Evolutionary conservation across 2,113 vertebrate species (phyloP).

Genomic region (Clupea harengus): DNA sequence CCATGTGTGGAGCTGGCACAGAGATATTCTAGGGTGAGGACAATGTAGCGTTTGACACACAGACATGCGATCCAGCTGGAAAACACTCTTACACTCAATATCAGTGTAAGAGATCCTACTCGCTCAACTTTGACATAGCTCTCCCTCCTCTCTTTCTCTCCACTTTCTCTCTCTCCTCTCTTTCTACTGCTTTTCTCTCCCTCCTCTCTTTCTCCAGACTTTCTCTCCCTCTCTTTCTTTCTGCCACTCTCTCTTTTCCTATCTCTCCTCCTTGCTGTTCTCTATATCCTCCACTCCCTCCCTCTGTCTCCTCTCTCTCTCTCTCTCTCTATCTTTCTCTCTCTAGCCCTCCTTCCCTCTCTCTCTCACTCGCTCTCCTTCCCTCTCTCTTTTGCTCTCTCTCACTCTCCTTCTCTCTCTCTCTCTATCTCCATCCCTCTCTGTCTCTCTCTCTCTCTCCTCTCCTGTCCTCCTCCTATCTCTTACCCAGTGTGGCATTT

Average conservation of each 20-base stretch:
- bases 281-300: background rate
- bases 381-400: background rate
- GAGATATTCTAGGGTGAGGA: background rate
- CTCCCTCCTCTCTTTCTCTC: background rate
- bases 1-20: background rate
- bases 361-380: background rate
- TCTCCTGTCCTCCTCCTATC: background rate
- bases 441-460: background rate
- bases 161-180: slow-evolving; percentile 29
- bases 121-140: background rate
- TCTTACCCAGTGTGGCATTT: slow-evolving; percentile 30
- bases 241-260: background rate
- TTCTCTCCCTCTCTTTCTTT: slow-evolving; percentile 15
- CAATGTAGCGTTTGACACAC: background rate
- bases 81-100: no score
- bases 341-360: background rate
- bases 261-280: background rate
- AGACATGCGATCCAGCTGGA: slow-evolving; percentile 32
- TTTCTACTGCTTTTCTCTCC: background rate
- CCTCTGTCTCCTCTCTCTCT: background rate
- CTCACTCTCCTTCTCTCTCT: slow-evolving; percentile 2
- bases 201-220: background rate
- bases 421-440: background rate
- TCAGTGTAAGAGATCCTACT: background rate
- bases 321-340: background rate